Evolutionary conservation across 2,888 invertebrate genomes (phyloP).

Genomic region (Apodemia duryi): DNA sequence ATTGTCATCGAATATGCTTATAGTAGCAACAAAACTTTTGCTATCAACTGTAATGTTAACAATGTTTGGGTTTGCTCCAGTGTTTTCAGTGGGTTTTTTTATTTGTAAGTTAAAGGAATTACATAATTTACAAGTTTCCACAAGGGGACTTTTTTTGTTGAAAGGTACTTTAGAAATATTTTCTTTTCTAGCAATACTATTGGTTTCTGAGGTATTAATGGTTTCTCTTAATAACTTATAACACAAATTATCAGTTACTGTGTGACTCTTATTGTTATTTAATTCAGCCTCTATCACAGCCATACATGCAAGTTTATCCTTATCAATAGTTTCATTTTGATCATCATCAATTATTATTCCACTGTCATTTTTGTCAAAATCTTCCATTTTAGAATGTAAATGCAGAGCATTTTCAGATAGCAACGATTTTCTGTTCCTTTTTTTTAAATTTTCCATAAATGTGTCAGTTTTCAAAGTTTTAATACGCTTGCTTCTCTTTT

Average conservation of each 20-base stretch:
- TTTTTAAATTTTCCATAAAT: conserved; percentile 22
- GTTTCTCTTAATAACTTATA: conserved; percentile 2
- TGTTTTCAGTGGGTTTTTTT: conserved; percentile 8
- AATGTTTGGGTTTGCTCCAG: conserved; percentile 22
- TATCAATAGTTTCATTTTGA: conserved; percentile 45
- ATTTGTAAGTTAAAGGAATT: conserved; percentile 22
- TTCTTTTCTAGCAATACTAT: conserved; percentile 15
- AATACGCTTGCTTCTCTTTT: conserved; percentile 23
- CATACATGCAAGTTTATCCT: conserved; percentile 55
- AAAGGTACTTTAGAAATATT: conserved; percentile 46
- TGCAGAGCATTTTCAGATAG: conserved; percentile 20
- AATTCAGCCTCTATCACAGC: conserved; percentile 51
- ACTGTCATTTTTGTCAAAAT: conserved; percentile 48
- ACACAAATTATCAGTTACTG: neutral
- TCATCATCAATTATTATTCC: conserved; percentile 55
- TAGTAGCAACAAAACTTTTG: conserved; percentile 30
- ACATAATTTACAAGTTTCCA: conserved; percentile 42
- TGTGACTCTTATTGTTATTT: conserved; percentile 21
- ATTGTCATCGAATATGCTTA: conserved; percentile 42
- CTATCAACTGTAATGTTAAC: conserved; percentile 28
- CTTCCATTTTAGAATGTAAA: conserved; percentile 28
- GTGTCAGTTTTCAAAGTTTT: conserved; percentile 21
- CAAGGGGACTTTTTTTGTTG: conserved; percentile 48
- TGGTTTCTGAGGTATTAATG: conserved; percentile 10
- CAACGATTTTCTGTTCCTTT: conserved; percentile 26